A percentile compares a stretch with the other conserved stretches of the same genome.
These are phyloP conservation scores for Calidris pugnax DNA, from an alignment of 2,113 vertebrate species.

Conservation along the genomic window DNA sequence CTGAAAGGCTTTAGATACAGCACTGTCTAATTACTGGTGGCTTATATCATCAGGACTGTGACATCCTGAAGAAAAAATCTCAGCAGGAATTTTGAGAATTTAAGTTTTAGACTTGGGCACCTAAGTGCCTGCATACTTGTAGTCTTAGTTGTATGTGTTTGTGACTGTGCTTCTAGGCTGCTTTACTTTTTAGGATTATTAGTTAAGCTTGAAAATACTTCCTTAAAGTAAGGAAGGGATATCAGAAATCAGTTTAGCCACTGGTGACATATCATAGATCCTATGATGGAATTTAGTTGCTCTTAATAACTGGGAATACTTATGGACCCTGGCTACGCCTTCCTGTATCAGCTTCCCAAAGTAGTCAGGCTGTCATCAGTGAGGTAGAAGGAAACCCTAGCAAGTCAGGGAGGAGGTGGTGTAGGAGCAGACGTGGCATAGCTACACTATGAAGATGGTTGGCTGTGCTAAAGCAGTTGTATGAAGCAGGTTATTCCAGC, in stretches of 20 bases:
- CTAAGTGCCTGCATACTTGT: not conserved
- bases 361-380: not conserved
- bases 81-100: not conserved
- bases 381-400: not conserved
- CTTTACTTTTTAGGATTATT: not conserved
- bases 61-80: not conserved
- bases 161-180: not conserved
- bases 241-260: not conserved
- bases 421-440: not conserved
- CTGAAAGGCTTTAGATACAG: not conserved
- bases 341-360: not conserved
- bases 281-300: not conserved
- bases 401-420: not conserved
- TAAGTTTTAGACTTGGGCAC: not conserved
- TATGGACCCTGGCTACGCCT: not conserved
- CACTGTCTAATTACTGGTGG: not conserved
- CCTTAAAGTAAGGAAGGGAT: not conserved
- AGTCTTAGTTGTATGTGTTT: not conserved
- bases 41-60: not conserved
- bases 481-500: conserved; percentile 9
- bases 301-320: not conserved
- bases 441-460: not conserved
- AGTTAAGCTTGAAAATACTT: conserved; percentile 8
- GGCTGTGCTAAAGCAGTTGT: not conserved
- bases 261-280: not conserved